Evolutionary conservation across 1,140 invertebrate species (phyloP), one percentile per base, ranked within the genome.

Genomic region (Cataglyphis hispanica): DNA sequence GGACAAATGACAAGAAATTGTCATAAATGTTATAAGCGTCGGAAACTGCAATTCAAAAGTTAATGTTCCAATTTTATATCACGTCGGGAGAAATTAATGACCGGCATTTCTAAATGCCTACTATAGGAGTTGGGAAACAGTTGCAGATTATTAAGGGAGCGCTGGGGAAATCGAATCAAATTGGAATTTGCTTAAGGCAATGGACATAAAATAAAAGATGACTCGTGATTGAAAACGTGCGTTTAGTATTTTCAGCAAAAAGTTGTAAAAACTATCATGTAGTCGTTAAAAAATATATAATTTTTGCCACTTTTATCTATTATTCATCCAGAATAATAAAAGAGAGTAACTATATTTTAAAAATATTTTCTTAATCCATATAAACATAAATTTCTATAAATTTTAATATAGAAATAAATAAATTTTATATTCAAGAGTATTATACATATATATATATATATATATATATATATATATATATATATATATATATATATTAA

Each of bases 131-230:
- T 60, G 13, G 8, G 25, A 43, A 81, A 72, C 11, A 81, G 13
- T 81, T 70, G 46, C 13, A n/a, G 11, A 81, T 81, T 19, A 81
- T 81, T 81, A 81, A 70, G 19, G 37, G 8, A 34, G 60, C 72
- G 13, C 25, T 50, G 25, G n/a, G 13, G 8, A 60, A 5, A 22
- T 2, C 37, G 19, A 6, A 46, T 56, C 13, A 72, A 70, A 81
- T 81, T 81, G 25, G 11, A 72, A 46, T 58, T 25, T 72, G 13
- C 22, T 0, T 19, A 25, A 81, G 7, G 2, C 31, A 78, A 66
- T 37, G 4, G 19, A 70, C 11, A 13, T 43, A 43, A 4, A 10
- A 25, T 58, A 19, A 6, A 22, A 7, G 34, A 81, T 69, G n/a
- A 72, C 7, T 72, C 72, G 16, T 8, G 16, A 69, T 40, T 69